Evolutionary conservation across 2,797 vertebrate species (phyloP), one percentile per base, ranked within the genome.

Genomic region (Xiphorhynchus erythropygius): DNA sequence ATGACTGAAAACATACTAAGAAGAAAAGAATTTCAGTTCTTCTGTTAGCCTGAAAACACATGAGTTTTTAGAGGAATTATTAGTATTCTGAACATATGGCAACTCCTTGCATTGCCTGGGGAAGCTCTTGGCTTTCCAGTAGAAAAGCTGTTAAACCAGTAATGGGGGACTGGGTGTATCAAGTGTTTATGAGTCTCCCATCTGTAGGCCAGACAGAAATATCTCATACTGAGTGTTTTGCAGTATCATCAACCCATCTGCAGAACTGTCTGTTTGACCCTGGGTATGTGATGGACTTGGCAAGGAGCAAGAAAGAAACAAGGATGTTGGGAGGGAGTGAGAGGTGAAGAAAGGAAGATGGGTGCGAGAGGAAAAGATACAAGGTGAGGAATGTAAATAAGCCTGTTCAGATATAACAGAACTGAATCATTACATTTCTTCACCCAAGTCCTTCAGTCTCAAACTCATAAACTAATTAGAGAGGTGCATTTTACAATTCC

Each of bases 121-220:
- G 86, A 96, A 87, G 74, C 82, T 94, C 74, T 94, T 96, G 85
- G 89, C 92, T 95, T 97, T 96, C 94, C 81, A 91, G 79, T 86
- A 83, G 90, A 93, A 94, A 94, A 95, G 53, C 89, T 94, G 74
- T 82, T 93, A 91, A 91, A 94, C 83, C 92, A 93, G 91, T 90
- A 96, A 93, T 91, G 77, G 82, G 87, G 79, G 84, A 96, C 68
- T 85, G 93, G 78, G 67, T 87, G 73, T 92, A 96, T 92, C 86
- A 80, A 81, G 91, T 93, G 91, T 96, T 96, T 96, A 94, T 92
- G 94, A 95, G 68, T 78, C 76, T 93, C 74, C 80, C 90, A 92
- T 94, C 83, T 94, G 89, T 89, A 94, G 89, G 67, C 83, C 95
- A 94, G 88, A 94, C 70, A 90, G 83, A 85, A 94, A 94, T 79